phyloP scores from a whole-genome alignment of 1,140 invertebrate genomes.

The Potamilus streckersoni region DNA sequence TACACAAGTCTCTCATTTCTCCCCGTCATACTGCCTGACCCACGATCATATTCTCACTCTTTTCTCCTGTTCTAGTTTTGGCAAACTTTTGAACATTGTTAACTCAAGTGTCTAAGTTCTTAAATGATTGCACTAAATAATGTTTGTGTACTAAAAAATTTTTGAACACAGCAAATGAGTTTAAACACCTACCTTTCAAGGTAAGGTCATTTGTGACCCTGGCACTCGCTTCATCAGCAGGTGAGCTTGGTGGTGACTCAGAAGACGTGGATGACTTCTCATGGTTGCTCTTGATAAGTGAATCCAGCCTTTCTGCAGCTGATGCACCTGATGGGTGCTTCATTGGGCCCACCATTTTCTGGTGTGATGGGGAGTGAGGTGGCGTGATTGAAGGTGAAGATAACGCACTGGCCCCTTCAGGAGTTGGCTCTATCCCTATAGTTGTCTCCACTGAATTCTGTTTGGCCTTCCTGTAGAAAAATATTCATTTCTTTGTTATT shows the following conservation, averaged over 20 bases:
- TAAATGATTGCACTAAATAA: no score
- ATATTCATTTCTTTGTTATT: no score
- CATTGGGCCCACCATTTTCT: conserved; percentile 1
- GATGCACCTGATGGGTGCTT: conserved; percentile 26
- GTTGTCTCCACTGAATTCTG: conserved; percentile 24
- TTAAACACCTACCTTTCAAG: conserved; percentile 40
- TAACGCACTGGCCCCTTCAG: conserved; percentile 6
- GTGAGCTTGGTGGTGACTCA: conserved; percentile 11
- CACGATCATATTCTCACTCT: no score
- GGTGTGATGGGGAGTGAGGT: conserved; percentile 13
- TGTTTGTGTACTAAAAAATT: no score
- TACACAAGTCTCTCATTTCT: no score
- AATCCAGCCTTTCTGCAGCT: conserved; percentile 74
- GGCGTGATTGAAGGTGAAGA: not conserved
- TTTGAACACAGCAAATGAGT: no score
- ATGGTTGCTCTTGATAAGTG: conserved; percentile 69
- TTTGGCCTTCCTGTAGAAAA: not conserved
- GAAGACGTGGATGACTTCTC: conserved; percentile 19
- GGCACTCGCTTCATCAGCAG: conserved; percentile 3
- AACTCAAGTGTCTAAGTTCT: no score
- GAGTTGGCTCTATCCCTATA: conserved; percentile 21
- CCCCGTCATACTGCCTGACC: no score
- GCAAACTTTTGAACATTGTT: no score
- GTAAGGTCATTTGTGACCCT: conserved; percentile 31
- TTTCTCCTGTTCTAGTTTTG: no score